Conservation (phyloP, 2,113 vertebrate species). For the Hippocampus zosterae region DNA sequence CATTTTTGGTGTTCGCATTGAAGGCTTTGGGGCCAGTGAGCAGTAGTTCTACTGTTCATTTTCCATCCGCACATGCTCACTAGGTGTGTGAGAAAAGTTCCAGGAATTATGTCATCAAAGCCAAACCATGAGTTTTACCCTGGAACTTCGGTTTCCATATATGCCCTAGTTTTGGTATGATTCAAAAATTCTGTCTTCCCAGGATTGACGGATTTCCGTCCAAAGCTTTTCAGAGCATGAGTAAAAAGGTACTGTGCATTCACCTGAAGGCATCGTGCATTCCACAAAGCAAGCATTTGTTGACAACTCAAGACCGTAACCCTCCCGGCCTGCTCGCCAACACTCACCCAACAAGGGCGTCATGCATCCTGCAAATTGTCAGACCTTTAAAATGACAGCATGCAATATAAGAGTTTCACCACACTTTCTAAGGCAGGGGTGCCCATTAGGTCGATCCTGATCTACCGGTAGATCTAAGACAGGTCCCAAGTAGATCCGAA, state of each 20-base stretch:
- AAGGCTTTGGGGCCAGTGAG: not conserved
- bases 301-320: not conserved
- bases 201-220: no score
- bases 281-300: not conserved
- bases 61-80: no score
- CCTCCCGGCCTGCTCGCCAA: no score
- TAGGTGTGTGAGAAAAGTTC: not conserved
- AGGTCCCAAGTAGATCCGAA: no score
- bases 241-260: no score
- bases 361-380: not conserved
- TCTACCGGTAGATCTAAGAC: no score
- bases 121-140: not conserved
- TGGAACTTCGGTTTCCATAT: not conserved
- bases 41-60: not conserved
- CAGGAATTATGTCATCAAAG: not conserved
- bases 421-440: no score
- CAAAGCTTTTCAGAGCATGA: no score
- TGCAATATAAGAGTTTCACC: not conserved
- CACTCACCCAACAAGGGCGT: not conserved
- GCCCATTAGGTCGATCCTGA: no score
- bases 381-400: not conserved
- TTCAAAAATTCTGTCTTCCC: not conserved
- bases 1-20: not conserved
- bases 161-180: not conserved
- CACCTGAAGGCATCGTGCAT: no score